Evolutionary conservation across 1,140 invertebrate species (phyloP), one percentile per base, ranked within the genome.

Genomic region (Riptortus pedestris): DNA sequence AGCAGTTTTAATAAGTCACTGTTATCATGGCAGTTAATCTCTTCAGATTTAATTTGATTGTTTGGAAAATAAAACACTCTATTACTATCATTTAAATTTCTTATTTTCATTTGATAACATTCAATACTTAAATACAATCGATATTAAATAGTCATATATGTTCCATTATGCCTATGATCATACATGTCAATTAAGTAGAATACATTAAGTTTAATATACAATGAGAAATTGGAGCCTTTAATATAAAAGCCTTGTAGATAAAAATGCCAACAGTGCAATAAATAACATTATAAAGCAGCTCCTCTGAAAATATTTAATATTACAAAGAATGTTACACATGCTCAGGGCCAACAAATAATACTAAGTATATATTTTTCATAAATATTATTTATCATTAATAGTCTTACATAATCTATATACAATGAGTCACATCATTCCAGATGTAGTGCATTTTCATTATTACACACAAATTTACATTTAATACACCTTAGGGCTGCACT

Each of bases 251-350:
- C 45, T 47, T 47, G 22, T 22, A 47, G 45, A 47, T 47, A n/a
- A 22, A 47, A 47, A 47, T 47, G 45, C 45, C 45, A 47, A 47
- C 45, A 47, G 22, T 47, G 45, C 45, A 47, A 47, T 47, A 47
- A 47, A 47, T 47, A 47, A 47, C 45, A 22, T 47, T 47, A 47
- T 47, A 47, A 47, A 47, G 45, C 45, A 47, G 45, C 45, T 47
- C 45, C 45, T 47, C 45, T 20, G n/a, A 47, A 47, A 47, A 47
- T 47, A 47, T 20, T 47, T 47, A 47, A 47, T 47, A 47, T 47
- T 47, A 47, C 45, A 11, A 47, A 47, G 45, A 47, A 47, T 47
- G 22, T 47, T n/a, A 9, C 22, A 47, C 45, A 47, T 47, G 45
- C 45, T 47, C 45, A 47, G 45, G 45, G 45, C 22, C 45, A 47